Evolutionary conservation across 2,113 vertebrate species (phyloP), one percentile per base, ranked within the genome.

Genomic region (Blennius ocellaris): DNA sequence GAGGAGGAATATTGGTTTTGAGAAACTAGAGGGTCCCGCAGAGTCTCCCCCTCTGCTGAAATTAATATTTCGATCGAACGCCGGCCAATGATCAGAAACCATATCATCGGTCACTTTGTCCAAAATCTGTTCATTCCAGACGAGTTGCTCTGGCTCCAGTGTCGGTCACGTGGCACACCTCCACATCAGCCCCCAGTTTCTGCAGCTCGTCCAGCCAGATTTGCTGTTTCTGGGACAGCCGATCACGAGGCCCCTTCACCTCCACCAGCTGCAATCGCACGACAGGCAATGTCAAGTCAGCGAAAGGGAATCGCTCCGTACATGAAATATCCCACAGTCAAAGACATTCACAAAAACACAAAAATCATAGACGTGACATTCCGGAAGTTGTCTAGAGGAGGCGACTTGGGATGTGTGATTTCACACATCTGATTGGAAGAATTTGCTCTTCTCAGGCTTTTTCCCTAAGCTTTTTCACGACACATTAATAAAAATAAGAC

Each of bases 241-340:
- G 94, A 47, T 99, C 98, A 0, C 63, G 96, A 48, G 98, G 98
- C 5, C 98, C 97, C 77, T 99, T 99, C 71, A 99, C 98, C 73
- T 99, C 98, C 82, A 97, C 96, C 86, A 99, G 82, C 98, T 99
- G 36, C 3, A 83, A 92, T 8, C 63, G 69, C 8, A 82, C 45
- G 21, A 70, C 11, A 65, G 17, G 6, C 1, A n/a, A n/a, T n/a
- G n/a, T n/a, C n/a, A n/a, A n/a, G n/a, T n/a, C n/a, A n/a, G n/a
- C n/a, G n/a, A n/a, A n/a, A n/a, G n/a, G n/a, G n/a, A 30, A 30
- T 30, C n/a, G 21, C 21, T 30, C 4, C 21, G 4, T 4, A 30
- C 21, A 2, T 30, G 4, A 30, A 30, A 30, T 30, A 30, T 30
- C 4, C 21, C 21, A 30, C 2, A 30, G 2, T 2, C 21, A 30